These are phyloP conservation scores for Tetragonula carbonaria DNA, from an alignment of 2,888 invertebrate species.

Conservation along the genomic window DNA sequence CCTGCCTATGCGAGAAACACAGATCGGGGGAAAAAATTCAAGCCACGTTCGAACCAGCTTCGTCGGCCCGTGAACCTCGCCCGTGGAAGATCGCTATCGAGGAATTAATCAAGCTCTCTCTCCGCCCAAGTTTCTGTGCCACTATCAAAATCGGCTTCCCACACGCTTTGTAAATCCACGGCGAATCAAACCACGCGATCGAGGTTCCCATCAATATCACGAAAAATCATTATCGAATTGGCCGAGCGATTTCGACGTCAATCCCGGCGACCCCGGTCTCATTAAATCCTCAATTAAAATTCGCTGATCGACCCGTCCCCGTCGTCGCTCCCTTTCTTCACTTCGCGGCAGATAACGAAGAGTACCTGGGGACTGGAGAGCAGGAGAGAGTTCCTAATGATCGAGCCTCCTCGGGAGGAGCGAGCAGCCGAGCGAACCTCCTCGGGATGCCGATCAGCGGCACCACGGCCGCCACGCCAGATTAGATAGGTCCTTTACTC, in stretches of 20 bases:
- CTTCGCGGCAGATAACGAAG: no score
- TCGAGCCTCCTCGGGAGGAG: slow-evolving; percentile 40
- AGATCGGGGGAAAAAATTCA: background rate
- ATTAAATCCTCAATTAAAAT: slow-evolving; percentile 61
- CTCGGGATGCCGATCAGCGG: slow-evolving; percentile 27
- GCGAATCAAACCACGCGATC: slow-evolving; percentile 19
- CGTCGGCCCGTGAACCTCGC: background rate
- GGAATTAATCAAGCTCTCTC: slow-evolving; percentile 4
- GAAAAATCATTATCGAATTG: slow-evolving; percentile 42
- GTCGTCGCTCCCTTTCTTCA: background rate
- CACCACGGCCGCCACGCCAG: slow-evolving; percentile 30
- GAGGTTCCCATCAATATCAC: slow-evolving; percentile 28
- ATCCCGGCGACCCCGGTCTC: slow-evolving; percentile 13
- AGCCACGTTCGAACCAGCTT: background rate
- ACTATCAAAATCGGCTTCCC: slow-evolving; percentile 1
- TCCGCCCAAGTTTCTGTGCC: background rate
- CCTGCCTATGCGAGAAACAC: background rate
- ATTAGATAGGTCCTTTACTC: slow-evolving; percentile 68
- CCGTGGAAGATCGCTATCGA: background rate
- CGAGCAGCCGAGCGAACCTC: slow-evolving; percentile 11
- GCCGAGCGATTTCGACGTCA: slow-evolving; percentile 28
- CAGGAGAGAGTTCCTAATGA: slow-evolving; percentile 53
- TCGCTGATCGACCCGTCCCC: slow-evolving; percentile 52
- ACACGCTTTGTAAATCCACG: slow-evolving; percentile 17
- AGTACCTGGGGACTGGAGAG: no score